Evolutionary conservation across 2,888 invertebrate genomes (phyloP).

Genomic region (Operophtera brumata): DNA sequence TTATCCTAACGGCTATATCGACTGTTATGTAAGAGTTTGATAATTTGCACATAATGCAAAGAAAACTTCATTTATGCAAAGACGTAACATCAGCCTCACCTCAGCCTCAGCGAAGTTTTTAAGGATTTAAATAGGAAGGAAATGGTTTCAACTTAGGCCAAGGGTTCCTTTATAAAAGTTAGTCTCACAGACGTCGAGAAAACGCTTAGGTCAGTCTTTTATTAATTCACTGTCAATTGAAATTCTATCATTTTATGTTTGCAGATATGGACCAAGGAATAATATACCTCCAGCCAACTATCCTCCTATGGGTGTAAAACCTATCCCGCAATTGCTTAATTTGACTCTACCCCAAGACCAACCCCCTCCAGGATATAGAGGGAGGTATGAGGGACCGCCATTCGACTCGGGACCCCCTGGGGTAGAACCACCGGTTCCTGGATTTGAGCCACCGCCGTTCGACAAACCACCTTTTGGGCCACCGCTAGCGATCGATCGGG

Average conservation of each 20-base stretch:
- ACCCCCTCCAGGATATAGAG: slow-evolving; percentile 63
- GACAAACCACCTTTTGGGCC: slow-evolving; percentile 72
- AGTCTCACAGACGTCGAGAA: background rate
- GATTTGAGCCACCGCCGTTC: slow-evolving; percentile 81
- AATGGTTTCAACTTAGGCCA: too few species aligned
- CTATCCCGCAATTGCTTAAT: slow-evolving; percentile 54
- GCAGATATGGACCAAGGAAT: slow-evolving; percentile 70
- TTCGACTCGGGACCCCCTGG: slow-evolving; percentile 83
- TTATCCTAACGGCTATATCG: background rate
- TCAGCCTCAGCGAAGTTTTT: background rate
- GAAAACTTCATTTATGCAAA: background rate
- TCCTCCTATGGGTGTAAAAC: slow-evolving; percentile 61
- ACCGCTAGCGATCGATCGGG: slow-evolving; percentile 57
- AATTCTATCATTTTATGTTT: slow-evolving; percentile 38
- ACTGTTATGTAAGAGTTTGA: background rate
- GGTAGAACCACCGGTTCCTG: slow-evolving; percentile 83
- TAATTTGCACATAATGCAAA: background rate
- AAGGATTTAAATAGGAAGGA: too few species aligned
- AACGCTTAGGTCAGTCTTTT: background rate
- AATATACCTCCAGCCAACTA: slow-evolving; percentile 60
- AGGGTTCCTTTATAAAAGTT: too few species aligned
- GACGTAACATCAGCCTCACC: slow-evolving; percentile 1
- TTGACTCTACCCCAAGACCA: slow-evolving; percentile 55
- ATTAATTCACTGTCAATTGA: background rate
- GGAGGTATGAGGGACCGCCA: slow-evolving; percentile 67